These are phyloP conservation scores for Mormyrops attenuatus DNA, from an alignment of 2,797 vertebrate genomes.

Conservation along the genomic window DNA sequence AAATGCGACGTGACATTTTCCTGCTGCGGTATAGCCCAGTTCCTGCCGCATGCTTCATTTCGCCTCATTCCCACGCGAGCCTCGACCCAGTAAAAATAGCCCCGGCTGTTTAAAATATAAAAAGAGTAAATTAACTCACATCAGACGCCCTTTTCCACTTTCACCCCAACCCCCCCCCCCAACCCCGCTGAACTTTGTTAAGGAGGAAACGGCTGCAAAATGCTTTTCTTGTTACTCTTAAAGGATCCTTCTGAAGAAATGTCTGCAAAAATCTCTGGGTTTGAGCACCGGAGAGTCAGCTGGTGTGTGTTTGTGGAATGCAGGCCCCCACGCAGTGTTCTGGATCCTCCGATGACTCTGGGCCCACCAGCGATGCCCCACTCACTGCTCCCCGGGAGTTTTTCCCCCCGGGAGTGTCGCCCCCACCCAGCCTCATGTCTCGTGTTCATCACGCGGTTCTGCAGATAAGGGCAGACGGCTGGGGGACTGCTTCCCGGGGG, in stretches of 20 bases:
- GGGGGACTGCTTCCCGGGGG: not conserved
- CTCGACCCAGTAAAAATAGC: slow-evolving; percentile 65
- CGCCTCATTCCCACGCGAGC: slow-evolving; percentile 56
- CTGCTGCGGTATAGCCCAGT: slow-evolving; percentile 69
- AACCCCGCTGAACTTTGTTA: not conserved
- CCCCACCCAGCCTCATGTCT: not conserved
- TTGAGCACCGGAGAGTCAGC: not conserved
- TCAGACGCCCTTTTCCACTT: slow-evolving; percentile 55
- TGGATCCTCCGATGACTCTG: not conserved
- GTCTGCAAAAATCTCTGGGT: not conserved
- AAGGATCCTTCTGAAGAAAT: not conserved
- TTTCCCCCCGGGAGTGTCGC: not conserved
- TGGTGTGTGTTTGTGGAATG: not conserved
- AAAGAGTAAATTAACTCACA: slow-evolving; percentile 59
- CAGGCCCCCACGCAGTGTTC: not conserved
- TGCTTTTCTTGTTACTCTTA: no score
- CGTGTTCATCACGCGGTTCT: not conserved
- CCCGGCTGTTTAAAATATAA: slow-evolving; percentile 62
- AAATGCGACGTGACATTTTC: slow-evolving; percentile 72
- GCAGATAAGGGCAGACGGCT: not conserved
- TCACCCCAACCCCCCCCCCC: slow-evolving; percentile 39
- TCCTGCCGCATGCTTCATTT: slow-evolving; percentile 66
- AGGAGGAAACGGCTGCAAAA: not conserved
- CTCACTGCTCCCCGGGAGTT: not conserved
- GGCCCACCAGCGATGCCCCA: not conserved